A percentile compares a stretch with the other conserved stretches of the same genome.
These are phyloP conservation scores for Sibirionetta formosa DNA, from an alignment of 2,797 vertebrate genomes.

Conservation along the genomic window DNA sequence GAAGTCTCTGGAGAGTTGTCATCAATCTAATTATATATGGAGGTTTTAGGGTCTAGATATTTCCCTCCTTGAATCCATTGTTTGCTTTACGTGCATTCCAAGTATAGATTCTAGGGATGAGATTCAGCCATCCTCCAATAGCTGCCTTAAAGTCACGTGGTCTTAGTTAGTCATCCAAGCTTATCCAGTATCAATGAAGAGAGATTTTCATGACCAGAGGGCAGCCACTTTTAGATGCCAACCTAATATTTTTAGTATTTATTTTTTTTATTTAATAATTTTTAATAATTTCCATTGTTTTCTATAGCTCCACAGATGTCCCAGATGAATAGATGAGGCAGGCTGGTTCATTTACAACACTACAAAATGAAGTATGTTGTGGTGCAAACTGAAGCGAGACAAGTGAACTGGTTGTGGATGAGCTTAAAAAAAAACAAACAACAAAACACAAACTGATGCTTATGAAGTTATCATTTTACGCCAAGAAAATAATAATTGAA, in stretches of 20 bases:
- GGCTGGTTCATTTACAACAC: neutral
- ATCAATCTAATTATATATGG: constrained; percentile 44
- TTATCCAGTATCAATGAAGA: neutral
- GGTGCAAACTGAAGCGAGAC: neutral
- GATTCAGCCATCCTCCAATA: neutral
- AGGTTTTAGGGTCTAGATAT: neutral
- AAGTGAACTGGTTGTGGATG: neutral
- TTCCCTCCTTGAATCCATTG: neutral
- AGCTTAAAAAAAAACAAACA: neutral
- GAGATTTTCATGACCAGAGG: neutral
- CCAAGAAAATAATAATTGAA: neutral
- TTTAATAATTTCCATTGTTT: neutral
- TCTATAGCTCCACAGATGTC: neutral
- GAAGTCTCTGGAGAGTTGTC: neutral
- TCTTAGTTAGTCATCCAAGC: neutral
- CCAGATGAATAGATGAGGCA: neutral
- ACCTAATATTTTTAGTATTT: neutral
- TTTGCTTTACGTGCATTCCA: neutral
- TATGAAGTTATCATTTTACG: neutral
- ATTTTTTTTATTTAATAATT: no score
- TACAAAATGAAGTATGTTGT: neutral
- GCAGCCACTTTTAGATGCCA: neutral
- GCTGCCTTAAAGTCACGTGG: neutral
- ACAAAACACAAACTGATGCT: neutral
- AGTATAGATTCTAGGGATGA: neutral